Conservation (phyloP, 2,797 vertebrate genomes). For the Sternarchorhynchus goeldii region DNA sequence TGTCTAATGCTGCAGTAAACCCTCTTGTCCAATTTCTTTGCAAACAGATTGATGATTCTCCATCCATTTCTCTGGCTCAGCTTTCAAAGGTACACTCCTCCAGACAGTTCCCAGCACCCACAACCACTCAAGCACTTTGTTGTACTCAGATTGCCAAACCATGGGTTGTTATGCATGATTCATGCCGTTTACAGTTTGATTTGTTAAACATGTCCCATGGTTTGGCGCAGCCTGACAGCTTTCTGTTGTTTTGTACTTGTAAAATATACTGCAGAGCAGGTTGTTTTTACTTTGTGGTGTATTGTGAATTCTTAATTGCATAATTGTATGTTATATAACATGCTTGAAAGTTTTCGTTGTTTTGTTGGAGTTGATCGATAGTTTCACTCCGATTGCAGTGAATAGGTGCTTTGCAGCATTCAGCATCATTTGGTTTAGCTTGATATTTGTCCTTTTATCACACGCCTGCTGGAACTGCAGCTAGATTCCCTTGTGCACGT, state of each 20-base stretch:
- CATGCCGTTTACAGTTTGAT: slow-evolving; percentile 33
- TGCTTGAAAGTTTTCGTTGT: too few species aligned
- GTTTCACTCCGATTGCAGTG: too few species aligned
- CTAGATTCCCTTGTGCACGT: neutral
- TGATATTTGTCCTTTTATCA: neutral
- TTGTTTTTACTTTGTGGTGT: neutral
- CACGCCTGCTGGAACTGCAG: neutral
- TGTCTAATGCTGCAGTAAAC: slow-evolving; percentile 50
- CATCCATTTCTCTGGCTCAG: slow-evolving; percentile 88
- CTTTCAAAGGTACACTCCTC: slow-evolving; percentile 92
- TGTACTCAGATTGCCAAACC: slow-evolving; percentile 13
- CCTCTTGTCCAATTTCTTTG: slow-evolving; percentile 85
- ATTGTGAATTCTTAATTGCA: too few species aligned
- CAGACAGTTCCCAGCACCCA: slow-evolving; percentile 38
- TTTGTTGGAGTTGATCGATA: too few species aligned
- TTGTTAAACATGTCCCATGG: slow-evolving; percentile 35
- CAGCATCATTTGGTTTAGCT: neutral
- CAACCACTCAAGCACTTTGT: neutral
- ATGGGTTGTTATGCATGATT: neutral
- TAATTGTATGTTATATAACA: too few species aligned
- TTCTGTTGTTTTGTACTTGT: neutral
- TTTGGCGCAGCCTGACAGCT: slow-evolving; percentile 2
- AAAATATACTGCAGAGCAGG: too few species aligned
- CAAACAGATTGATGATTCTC: slow-evolving; percentile 93
- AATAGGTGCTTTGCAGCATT: neutral